Percentiles rank a stretch among this genome's conserved stretches.
These are phyloP conservation scores for Amphiprion percula DNA, from an alignment of 2,113 vertebrate genomes.

Conservation along the genomic window DNA sequence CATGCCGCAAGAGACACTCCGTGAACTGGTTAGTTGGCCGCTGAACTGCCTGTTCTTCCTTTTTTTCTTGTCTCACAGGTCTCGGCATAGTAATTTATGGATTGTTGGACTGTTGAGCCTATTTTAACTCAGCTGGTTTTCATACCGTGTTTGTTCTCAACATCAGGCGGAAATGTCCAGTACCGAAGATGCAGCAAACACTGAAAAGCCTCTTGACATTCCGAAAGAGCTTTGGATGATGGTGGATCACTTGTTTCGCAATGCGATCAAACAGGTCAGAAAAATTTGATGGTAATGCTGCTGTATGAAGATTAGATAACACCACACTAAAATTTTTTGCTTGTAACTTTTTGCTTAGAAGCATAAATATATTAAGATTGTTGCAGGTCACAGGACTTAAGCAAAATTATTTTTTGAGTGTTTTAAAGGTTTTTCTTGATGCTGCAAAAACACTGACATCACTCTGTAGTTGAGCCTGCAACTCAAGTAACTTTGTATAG, in stretches of 20 bases:
- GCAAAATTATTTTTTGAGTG: conserved; percentile 14
- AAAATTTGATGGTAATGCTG: neutral
- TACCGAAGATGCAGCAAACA: conserved; percentile 54
- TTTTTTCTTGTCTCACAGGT: neutral
- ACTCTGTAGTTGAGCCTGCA: neutral
- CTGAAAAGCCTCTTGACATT: conserved; percentile 90
- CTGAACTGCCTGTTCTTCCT: conserved; percentile 17
- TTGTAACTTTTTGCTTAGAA: neutral
- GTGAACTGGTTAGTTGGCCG: conserved; percentile 86
- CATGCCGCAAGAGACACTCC: conserved; percentile 85
- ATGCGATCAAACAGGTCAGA: conserved; percentile 91
- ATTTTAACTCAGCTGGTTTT: conserved; percentile 4
- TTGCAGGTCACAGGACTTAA: neutral
- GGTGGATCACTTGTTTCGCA: conserved; percentile 93
- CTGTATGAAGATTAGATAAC: conserved; percentile 3
- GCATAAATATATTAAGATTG: neutral
- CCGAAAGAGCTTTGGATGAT: conserved; percentile 98
- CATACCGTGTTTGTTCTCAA: neutral
- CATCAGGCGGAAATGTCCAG: conserved; percentile 80
- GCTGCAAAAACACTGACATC: conserved; percentile 8
- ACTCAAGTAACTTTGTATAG: neutral
- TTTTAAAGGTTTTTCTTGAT: neutral
- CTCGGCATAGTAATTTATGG: neutral
- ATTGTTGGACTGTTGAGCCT: neutral
- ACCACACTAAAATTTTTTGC: neutral